Base-by-base conservation (phyloP, 2,888 invertebrate species). In the Epistrophe grossulariae region DNA sequence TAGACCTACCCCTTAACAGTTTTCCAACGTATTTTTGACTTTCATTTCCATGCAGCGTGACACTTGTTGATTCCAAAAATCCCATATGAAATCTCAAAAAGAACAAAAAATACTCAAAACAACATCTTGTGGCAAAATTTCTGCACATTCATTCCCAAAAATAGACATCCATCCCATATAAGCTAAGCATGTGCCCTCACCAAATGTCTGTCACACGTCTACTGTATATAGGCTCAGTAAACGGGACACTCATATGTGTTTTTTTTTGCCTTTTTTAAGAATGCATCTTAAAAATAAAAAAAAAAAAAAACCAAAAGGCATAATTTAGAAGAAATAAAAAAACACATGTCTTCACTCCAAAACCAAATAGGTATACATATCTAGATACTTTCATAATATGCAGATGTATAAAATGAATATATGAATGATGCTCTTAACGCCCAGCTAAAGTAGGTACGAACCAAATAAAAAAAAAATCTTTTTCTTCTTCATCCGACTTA, bases 151-250 rank as follows among this genome's bases (percentile, higher is more conserved):
- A 52, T 35, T 10, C 28, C 52, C 77, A 70, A 70, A 78, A 85
- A 85, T 85, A 85, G 77, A 73, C 57, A 38, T 77, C 19, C 19
- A 24, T 24, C 24, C 24, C 24, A 3, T 24, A 24, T 24, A 24
- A 24, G 24, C 4, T 31, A n/a, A 80, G 72, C 84, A 85, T 84
- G 84, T 81, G 80, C 81, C 81, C 81, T 70, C 15, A 48, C 9
- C n/a, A 62, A 79, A 85, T 70, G 84, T 78, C 76, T 79, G 79
- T 84, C 84, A 79, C 77, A 71, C 48, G 72, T 71, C 66, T 50
- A 71, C 73, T 24, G 24, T 43, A 66, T 28, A 17, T 28, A 17
- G 31, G 11, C 35, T 13, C 57, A 64, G 24, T 50, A n/a, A 52
- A 57, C 48, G 28, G 31, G 70, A 10, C 68, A 68, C 66, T 24